A percentile compares a stretch with the other conserved stretches of the same genome.
phyloP scores from a whole-genome alignment of 2,888 invertebrate species.

The Steinernema carpocapsae region DNA sequence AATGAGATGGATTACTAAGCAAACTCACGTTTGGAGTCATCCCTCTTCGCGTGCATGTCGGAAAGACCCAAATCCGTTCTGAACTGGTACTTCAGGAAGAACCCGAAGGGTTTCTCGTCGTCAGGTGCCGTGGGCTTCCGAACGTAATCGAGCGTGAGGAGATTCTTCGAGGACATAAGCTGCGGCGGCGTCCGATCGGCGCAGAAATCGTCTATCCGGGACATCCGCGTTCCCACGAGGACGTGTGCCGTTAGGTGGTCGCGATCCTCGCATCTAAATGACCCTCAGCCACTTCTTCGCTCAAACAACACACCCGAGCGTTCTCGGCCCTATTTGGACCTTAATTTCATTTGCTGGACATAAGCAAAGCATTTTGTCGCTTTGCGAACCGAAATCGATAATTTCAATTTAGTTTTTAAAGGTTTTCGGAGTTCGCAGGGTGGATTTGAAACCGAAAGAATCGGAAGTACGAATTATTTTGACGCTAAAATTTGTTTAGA shows the following conservation, averaged over 20 bases:
- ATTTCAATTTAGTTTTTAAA: background rate
- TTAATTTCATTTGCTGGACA: slow-evolving; percentile 18
- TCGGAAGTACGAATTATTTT: no score
- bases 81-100: slow-evolving; percentile 53
- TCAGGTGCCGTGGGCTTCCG: slow-evolving; percentile 43
- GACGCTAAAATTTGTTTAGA: no score
- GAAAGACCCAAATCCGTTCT: slow-evolving; percentile 55
- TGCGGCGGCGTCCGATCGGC: slow-evolving; percentile 81
- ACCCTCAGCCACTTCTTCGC: background rate
- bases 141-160: slow-evolving; percentile 83
- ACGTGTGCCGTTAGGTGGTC: slow-evolving; percentile 74
- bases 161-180: slow-evolving; percentile 89
- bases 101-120: slow-evolving; percentile 47
- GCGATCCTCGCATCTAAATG: slow-evolving; percentile 77
- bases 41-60: slow-evolving; percentile 48
- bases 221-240: slow-evolving; percentile 81
- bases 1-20: background rate
- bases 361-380: slow-evolving; percentile 33
- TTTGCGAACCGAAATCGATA: background rate
- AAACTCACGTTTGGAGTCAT: slow-evolving; percentile 16
- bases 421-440: background rate
- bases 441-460: no score
- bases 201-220: slow-evolving; percentile 86
- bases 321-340: background rate
- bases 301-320: no score